These are phyloP conservation scores for Phorcus lineatus DNA, from an alignment of 2,888 invertebrate genomes.

Conservation along the genomic window DNA sequence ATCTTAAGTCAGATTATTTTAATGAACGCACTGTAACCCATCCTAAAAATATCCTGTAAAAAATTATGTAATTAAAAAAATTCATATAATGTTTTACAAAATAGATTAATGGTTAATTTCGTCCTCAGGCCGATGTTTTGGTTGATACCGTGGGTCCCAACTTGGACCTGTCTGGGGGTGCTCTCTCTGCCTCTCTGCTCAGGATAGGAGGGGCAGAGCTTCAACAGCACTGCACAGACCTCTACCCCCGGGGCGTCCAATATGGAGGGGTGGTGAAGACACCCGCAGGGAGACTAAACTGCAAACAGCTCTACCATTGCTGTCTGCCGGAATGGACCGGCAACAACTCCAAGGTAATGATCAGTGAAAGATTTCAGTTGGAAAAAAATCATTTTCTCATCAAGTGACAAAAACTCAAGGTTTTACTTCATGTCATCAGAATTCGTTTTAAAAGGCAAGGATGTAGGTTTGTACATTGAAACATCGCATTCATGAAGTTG, in stretches of 20 bases:
- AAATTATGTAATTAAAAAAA: no score
- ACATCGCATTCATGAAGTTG: no score
- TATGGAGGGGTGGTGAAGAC: background rate
- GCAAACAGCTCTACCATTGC: background rate
- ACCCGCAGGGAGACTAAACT: background rate
- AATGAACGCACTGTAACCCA: no score
- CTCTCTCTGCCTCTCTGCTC: background rate
- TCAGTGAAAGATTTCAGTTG: background rate
- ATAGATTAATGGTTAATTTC: no score
- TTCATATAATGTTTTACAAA: no score
- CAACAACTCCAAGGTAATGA: background rate
- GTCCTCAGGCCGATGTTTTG: background rate
- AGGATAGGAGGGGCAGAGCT: background rate
- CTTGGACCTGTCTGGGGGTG: background rate
- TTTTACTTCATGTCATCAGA: no score
- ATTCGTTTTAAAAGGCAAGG: no score
- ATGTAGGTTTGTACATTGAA: no score
- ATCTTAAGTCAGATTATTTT: no score
- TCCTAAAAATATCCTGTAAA: no score
- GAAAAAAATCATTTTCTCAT: background rate
- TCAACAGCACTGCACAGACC: background rate
- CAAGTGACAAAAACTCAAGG: background rate
- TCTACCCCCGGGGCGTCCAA: background rate
- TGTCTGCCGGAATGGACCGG: background rate
- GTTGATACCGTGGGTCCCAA: background rate